Evolutionary conservation across 2,888 invertebrate species (phyloP).

Genomic region (Hirtodrosophila confusa): DNA sequence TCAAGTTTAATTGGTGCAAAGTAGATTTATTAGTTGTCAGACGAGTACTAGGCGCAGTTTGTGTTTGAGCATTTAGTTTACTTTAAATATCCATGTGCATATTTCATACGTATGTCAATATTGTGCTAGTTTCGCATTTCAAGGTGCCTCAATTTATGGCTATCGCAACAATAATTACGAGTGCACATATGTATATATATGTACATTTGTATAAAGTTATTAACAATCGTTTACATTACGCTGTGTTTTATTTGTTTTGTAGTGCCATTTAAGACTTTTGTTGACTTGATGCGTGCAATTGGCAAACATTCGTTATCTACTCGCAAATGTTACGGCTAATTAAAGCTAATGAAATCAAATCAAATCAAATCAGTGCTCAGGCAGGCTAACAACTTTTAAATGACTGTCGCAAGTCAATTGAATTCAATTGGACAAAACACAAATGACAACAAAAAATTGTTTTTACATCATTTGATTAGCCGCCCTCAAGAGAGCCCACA

Average conservation of each 20-base stretch:
- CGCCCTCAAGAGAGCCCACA: constrained; percentile 36
- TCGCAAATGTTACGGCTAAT: constrained; percentile 46
- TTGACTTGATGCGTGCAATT: constrained; percentile 40
- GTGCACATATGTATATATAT: background rate
- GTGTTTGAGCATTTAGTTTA: constrained; percentile 25
- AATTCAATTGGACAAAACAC: constrained; percentile 57
- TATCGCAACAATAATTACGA: constrained; percentile 14
- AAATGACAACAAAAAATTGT: constrained; percentile 21
- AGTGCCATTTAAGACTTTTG: constrained; percentile 24
- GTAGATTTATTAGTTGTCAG: constrained; percentile 35
- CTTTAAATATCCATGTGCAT: constrained; percentile 53
- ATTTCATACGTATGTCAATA: constrained; percentile 65
- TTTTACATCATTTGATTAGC: constrained; percentile 56
- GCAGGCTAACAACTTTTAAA: constrained; percentile 30
- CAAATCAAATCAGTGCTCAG: constrained; percentile 40
- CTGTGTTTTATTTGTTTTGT: constrained; percentile 32
- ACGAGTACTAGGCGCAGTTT: constrained; percentile 9
- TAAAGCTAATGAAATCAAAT: constrained; percentile 68
- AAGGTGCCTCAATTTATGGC: constrained; percentile 61
- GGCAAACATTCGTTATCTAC: constrained; percentile 37
- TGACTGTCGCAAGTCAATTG: constrained; percentile 65
- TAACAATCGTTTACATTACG: constrained; percentile 51
- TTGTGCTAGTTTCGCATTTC: constrained; percentile 53
- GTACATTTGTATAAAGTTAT: constrained; percentile 47
- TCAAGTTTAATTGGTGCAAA: constrained; percentile 36